A percentile compares a stretch with the other conserved stretches of the same genome.
These are phyloP conservation scores for Acanthoscelides obtectus DNA, from an alignment of 2,888 invertebrate genomes.

Conservation along the genomic window DNA sequence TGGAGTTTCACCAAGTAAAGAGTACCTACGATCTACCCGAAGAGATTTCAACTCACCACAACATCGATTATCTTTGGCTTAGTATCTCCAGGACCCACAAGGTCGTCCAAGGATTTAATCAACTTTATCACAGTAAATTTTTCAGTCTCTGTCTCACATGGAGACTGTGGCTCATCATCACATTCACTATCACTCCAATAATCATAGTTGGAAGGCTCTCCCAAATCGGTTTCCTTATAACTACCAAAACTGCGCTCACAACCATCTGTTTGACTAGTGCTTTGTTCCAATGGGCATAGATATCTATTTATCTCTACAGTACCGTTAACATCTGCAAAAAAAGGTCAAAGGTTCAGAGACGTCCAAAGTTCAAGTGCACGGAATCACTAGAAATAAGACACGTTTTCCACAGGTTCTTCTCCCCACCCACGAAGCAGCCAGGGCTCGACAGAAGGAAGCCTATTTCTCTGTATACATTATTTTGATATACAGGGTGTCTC, in stretches of 20 bases:
- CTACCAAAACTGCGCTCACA: neutral
- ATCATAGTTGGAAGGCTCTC: neutral
- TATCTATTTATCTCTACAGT: neutral
- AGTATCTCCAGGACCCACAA: neutral
- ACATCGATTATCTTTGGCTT: slow-evolving; percentile 12
- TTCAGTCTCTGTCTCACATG: neutral
- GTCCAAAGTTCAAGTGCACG: too few relatives aligned
- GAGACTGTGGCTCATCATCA: neutral
- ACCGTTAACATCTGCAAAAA: neutral
- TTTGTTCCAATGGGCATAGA: neutral
- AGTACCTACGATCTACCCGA: neutral
- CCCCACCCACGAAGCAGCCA: too few relatives aligned
- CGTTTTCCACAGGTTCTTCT: too few relatives aligned
- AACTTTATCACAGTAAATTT: neutral
- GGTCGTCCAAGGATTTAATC: neutral
- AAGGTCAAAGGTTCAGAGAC: too few relatives aligned
- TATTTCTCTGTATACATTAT: too few relatives aligned
- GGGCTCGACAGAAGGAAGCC: too few relatives aligned
- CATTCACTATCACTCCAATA: neutral
- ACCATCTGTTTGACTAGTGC: neutral
- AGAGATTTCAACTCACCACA: slow-evolving; percentile 12
- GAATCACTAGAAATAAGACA: too few relatives aligned
- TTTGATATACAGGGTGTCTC: too few relatives aligned
- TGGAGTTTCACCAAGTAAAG: too few relatives aligned
- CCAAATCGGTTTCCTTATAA: neutral